These are phyloP conservation scores for Laodelphax striatellus DNA, from an alignment of 1,140 invertebrate genomes.

Conservation along the genomic window DNA sequence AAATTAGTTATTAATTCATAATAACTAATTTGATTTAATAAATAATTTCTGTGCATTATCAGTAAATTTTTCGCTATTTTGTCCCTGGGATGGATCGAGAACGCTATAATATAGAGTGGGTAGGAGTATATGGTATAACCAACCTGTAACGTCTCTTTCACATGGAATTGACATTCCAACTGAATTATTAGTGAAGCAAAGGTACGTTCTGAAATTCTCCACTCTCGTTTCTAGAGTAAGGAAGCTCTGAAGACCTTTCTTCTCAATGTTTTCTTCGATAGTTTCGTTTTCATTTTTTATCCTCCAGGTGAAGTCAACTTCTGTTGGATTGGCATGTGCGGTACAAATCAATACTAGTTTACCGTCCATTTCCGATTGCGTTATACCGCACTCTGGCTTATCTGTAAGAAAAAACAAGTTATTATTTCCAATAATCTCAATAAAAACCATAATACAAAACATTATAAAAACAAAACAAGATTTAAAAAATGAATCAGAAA, in stretches of 20 bases:
- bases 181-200: constrained; percentile 72
- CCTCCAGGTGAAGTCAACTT: constrained; percentile 74
- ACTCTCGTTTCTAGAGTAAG: constrained; percentile 50
- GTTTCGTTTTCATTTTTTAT: constrained; percentile 73
- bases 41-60: no score
- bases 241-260: constrained; percentile 45
- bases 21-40: no score
- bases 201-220: constrained; percentile 62
- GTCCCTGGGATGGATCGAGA: no score
- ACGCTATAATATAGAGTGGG: no score
- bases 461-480: no score
- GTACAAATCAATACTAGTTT: constrained; percentile 67
- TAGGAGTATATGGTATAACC: constrained; percentile 21
- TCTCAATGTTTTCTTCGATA: constrained; percentile 41
- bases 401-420: constrained; percentile 37
- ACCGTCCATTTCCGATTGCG: constrained; percentile 54
- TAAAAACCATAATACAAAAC: no score
- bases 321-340: constrained; percentile 64
- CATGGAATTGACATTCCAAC: constrained; percentile 63
- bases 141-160: constrained; percentile 66
- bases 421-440: no score
- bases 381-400: constrained; percentile 72
- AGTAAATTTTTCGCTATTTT: no score
- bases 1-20: no score
- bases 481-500: no score